Conservation (phyloP, 92 coral and sea anemone species). For the Palythoa heliodiscus region DNA sequence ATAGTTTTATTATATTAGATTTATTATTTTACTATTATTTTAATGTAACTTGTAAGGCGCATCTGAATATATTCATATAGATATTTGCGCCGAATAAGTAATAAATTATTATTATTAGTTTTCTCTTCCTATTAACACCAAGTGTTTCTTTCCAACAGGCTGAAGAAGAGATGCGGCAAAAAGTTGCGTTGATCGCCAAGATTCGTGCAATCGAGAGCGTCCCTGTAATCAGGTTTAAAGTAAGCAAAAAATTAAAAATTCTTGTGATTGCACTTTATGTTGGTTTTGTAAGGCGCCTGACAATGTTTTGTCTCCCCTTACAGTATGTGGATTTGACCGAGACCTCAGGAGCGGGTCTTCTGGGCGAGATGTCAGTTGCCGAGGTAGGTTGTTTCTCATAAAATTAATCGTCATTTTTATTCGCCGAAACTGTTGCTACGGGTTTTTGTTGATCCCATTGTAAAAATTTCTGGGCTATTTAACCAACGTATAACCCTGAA, state of each 20-base stretch:
- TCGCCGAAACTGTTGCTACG: too few relatives aligned
- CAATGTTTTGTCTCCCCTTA: background rate
- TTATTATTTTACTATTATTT: too few relatives aligned
- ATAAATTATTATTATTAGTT: background rate
- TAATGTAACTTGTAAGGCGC: too few relatives aligned
- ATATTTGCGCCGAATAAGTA: too few relatives aligned
- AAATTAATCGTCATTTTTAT: background rate
- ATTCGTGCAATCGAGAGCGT: slow-evolving; percentile 99
- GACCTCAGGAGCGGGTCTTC: slow-evolving; percentile 97
- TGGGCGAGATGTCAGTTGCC: slow-evolving; percentile 92
- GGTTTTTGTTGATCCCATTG: too few relatives aligned
- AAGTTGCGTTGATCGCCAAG: slow-evolving; percentile 91
- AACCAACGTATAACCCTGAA: too few relatives aligned
- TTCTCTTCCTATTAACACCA: background rate
- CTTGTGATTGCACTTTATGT: background rate
- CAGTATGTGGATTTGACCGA: slow-evolving; percentile 97
- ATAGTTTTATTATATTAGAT: too few relatives aligned
- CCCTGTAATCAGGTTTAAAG: slow-evolving; percentile 98
- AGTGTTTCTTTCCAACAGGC: slow-evolving; percentile 63
- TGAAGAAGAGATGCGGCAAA: slow-evolving; percentile 98
- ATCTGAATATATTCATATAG: too few relatives aligned
- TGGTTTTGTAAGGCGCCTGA: background rate
- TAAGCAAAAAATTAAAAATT: slow-evolving; percentile 7
- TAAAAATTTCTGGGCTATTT: too few relatives aligned
- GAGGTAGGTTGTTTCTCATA: slow-evolving; percentile 70